phyloP scores from a whole-genome alignment of 2,888 invertebrate species.

The Eumacrocentrus americanus region DNA sequence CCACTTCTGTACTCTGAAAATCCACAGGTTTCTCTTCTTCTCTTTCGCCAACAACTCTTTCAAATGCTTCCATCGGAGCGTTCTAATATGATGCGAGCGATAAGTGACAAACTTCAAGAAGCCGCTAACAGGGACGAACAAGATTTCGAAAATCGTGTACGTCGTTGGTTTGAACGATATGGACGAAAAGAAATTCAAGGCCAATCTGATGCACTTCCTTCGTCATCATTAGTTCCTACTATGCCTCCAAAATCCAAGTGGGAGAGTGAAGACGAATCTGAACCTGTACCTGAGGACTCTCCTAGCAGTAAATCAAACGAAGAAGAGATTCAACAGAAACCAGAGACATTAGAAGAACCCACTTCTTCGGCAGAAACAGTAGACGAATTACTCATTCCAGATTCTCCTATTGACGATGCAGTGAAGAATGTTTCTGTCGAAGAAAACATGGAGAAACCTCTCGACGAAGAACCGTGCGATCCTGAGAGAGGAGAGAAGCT shows the following conservation, averaged over 20 bases:
- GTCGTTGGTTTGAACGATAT: slow-evolving; percentile 51
- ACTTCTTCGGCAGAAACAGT: not conserved
- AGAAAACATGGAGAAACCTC: slow-evolving; percentile 16
- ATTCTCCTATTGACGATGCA: not conserved
- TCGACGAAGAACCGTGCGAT: slow-evolving; percentile 2
- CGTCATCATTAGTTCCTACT: slow-evolving; percentile 15
- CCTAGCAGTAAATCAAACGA: slow-evolving; percentile 16
- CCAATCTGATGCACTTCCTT: not conserved
- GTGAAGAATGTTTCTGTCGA: slow-evolving; percentile 10
- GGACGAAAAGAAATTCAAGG: slow-evolving; percentile 18
- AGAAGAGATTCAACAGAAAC: not conserved
- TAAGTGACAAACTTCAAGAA: slow-evolving; percentile 47
- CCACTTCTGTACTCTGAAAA: slow-evolving; percentile 53
- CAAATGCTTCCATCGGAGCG: slow-evolving; percentile 48
- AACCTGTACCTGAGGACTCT: not conserved
- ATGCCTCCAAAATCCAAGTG: slow-evolving; percentile 52
- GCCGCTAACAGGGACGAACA: not conserved
- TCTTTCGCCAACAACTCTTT: slow-evolving; percentile 47
- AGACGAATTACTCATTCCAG: no score
- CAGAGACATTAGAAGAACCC: slow-evolving; percentile 14
- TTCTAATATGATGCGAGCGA: slow-evolving; percentile 52
- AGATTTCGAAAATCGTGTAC: slow-evolving; percentile 44
- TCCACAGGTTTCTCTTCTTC: slow-evolving; percentile 50
- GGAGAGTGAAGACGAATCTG: slow-evolving; percentile 54
- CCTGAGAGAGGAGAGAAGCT: slow-evolving; percentile 54